phyloP scores from a whole-genome alignment of 2,797 vertebrate species.

The Sciaenops ocellatus region DNA sequence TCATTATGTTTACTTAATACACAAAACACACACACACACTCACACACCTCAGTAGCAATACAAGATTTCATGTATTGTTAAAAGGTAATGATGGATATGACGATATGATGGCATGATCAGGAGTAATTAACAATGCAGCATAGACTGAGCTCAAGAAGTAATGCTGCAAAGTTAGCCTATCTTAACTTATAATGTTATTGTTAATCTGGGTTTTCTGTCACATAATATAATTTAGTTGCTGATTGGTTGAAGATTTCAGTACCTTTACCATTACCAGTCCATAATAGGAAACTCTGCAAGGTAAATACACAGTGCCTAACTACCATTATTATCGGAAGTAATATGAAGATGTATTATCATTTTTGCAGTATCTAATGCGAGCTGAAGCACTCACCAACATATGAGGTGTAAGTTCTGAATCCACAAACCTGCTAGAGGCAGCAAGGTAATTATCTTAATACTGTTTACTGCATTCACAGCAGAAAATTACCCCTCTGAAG shows the following conservation, averaged over 20 bases:
- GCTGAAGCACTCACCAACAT: background rate
- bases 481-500: conserved; percentile 63
- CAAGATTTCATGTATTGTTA: background rate
- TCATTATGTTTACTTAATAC: background rate
- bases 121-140: background rate
- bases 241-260: background rate
- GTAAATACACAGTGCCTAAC: background rate
- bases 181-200: background rate
- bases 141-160: background rate
- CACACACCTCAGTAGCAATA: background rate
- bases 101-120: too few species aligned
- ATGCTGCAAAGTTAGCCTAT: background rate
- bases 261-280: background rate
- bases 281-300: background rate
- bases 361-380: conserved; percentile 3
- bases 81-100: background rate
- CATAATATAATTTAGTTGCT: background rate
- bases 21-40: background rate
- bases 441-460: conserved; percentile 69
- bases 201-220: background rate
- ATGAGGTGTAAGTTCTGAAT: conserved; percentile 22
- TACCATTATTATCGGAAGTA: background rate
- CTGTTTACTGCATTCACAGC: conserved; percentile 60
- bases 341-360: conserved; percentile 3
- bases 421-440: conserved; percentile 50